A percentile compares a stretch with the other conserved stretches of the same genome.
phyloP scores from a whole-genome alignment of 2,888 invertebrate genomes.

The Augochlorella aurata region DNA sequence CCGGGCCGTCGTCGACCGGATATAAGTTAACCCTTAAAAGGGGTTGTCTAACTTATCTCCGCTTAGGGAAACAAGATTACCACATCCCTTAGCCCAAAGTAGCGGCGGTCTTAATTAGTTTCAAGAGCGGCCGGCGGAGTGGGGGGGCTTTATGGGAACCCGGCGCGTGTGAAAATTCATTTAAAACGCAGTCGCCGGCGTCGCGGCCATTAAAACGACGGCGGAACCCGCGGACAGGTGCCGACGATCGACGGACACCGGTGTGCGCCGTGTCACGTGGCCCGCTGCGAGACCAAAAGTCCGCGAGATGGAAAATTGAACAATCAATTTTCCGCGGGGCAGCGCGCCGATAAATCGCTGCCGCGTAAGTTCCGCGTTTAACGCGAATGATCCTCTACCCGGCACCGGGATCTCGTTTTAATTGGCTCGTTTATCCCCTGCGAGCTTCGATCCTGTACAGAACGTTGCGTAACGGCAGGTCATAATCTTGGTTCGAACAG shows the following conservation, averaged over 20 bases:
- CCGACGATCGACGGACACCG: neutral
- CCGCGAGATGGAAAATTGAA: neutral
- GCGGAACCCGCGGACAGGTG: neutral
- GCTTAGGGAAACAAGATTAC: conserved; percentile 28
- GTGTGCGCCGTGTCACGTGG: neutral
- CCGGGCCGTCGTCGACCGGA: neutral
- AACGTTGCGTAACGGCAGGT: neutral
- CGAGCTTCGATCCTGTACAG: neutral
- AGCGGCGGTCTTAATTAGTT: conserved; percentile 46
- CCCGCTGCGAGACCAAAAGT: neutral
- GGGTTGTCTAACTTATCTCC: conserved; percentile 16
- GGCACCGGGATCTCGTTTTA: conserved; percentile 22
- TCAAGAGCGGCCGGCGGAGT: conserved; percentile 4
- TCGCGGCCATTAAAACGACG: neutral
- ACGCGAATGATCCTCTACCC: conserved; percentile 24
- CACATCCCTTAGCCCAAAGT: conserved; percentile 15
- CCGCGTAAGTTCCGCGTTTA: conserved; percentile 18
- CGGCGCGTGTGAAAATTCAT: conserved; percentile 36
- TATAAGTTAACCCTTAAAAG: conserved; percentile 13
- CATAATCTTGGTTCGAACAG: no score
- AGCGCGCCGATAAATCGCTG: neutral
- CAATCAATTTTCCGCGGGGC: conserved; percentile 11
- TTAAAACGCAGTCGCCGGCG: conserved; percentile 26
- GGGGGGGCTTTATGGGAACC: conserved; percentile 36
- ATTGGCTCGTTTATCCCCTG: conserved; percentile 26